Percentiles rank a stretch among this genome's conserved stretches.
These are phyloP conservation scores for Nasua narica DNA, from an alignment of 2,797 vertebrate genomes.

Conservation along the genomic window DNA sequence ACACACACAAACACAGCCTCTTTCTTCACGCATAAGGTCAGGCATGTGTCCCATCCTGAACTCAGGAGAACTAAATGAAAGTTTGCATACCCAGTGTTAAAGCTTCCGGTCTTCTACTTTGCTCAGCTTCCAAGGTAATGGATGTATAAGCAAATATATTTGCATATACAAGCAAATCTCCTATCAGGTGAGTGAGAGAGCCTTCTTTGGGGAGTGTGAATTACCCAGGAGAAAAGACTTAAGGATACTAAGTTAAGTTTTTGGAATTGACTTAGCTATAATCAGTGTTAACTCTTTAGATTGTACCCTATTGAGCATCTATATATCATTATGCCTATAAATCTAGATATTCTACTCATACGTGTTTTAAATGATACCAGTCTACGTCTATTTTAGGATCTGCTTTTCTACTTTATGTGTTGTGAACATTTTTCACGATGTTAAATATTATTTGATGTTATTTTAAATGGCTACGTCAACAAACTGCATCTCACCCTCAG, in stretches of 20 bases:
- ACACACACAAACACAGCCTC: background rate
- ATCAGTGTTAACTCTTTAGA: background rate
- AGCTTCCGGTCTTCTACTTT: background rate
- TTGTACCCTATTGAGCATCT: background rate
- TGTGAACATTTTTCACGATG: background rate
- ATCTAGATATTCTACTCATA: background rate
- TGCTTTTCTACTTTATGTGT: background rate
- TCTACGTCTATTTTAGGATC: background rate
- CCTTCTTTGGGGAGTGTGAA: background rate
- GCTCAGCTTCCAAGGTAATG: background rate
- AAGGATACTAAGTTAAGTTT: background rate
- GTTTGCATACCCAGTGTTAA: background rate
- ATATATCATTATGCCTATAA: background rate
- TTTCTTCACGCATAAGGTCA: background rate
- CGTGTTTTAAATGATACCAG: background rate
- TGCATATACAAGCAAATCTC: background rate
- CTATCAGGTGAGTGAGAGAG: background rate
- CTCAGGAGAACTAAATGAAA: background rate
- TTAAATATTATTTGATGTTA: background rate
- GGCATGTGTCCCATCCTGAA: background rate
- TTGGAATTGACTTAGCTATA: background rate
- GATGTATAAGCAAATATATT: background rate
- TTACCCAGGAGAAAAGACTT: background rate
- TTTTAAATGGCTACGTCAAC: background rate
- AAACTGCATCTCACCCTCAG: background rate